A percentile compares a stretch with the other conserved stretches of the same genome.
Evolutionary conservation across 2,888 invertebrate genomes (phyloP).

Genomic region (Mimas tiliae): DNA sequence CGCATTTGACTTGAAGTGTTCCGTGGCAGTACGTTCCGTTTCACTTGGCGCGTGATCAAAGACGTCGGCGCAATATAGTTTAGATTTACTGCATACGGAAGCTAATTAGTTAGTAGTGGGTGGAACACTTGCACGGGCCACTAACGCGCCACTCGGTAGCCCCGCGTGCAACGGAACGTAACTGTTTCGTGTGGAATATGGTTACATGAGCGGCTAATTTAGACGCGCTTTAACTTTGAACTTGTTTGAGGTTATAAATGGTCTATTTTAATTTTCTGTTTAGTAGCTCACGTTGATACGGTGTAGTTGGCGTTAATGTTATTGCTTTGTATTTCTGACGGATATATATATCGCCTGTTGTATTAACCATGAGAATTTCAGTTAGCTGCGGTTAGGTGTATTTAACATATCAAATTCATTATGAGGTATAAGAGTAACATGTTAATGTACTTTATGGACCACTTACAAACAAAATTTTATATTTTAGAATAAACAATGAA

Average conservation of each 20-base stretch:
- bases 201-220: constrained; percentile 43
- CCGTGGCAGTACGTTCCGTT: constrained; percentile 73
- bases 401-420: no score
- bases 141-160: constrained; percentile 52
- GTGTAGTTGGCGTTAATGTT: neutral
- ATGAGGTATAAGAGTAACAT: no score
- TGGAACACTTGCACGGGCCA: constrained; percentile 59
- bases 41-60: constrained; percentile 74
- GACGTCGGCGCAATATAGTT: constrained; percentile 66
- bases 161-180: constrained; percentile 62
- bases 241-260: constrained; percentile 32
- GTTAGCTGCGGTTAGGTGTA: neutral
- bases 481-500: no score
- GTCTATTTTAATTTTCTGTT: constrained; percentile 27
- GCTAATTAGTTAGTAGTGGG: constrained; percentile 74
- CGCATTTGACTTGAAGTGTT: constrained; percentile 75
- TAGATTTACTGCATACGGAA: constrained; percentile 81
- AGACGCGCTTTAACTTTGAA: constrained; percentile 27
- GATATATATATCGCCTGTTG: neutral
- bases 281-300: neutral
- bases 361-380: neutral
- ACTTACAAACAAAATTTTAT: no score
- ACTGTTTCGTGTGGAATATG: constrained; percentile 52
- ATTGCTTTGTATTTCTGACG: neutral
- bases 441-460: no score